Conservation (phyloP, 2,888 invertebrate genomes). For the Oxycera nigricornis region DNA sequence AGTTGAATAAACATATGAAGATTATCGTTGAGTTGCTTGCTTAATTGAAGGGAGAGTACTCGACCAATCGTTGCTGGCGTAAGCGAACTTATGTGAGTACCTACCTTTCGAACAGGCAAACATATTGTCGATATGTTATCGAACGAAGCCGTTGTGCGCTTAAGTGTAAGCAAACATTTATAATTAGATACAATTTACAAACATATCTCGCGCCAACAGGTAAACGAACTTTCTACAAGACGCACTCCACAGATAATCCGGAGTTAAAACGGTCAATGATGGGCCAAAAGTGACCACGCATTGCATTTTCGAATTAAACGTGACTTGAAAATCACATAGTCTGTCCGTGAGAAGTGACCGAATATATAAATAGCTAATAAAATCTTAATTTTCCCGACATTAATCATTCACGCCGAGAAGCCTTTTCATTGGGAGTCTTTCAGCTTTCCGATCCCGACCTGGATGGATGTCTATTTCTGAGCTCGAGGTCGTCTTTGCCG, state of each 20-base stretch:
- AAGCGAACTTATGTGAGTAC: too few relatives aligned
- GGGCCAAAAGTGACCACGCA: neutral
- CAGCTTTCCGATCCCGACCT: neutral
- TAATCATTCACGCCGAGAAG: neutral
- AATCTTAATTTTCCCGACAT: neutral
- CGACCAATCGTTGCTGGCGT: neutral
- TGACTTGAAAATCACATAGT: neutral
- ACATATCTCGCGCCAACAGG: neutral
- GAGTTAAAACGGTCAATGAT: neutral
- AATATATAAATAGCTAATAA: neutral
- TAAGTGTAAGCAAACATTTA: constrained; percentile 3
- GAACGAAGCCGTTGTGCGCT: neutral
- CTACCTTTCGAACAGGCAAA: neutral
- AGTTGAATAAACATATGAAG: neutral
- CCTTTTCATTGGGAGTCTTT: too few relatives aligned
- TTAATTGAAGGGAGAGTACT: neutral
- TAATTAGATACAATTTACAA: constrained; percentile 19
- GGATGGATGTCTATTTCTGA: neutral
- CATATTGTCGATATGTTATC: neutral
- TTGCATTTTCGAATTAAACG: neutral
- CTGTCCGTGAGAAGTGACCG: neutral
- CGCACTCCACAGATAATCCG: neutral
- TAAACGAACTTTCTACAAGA: neutral
- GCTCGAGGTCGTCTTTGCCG: neutral
- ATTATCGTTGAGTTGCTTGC: neutral